These are phyloP conservation scores for Dolichomitus sp. DNA, from an alignment of 2,888 invertebrate genomes.

Conservation along the genomic window DNA sequence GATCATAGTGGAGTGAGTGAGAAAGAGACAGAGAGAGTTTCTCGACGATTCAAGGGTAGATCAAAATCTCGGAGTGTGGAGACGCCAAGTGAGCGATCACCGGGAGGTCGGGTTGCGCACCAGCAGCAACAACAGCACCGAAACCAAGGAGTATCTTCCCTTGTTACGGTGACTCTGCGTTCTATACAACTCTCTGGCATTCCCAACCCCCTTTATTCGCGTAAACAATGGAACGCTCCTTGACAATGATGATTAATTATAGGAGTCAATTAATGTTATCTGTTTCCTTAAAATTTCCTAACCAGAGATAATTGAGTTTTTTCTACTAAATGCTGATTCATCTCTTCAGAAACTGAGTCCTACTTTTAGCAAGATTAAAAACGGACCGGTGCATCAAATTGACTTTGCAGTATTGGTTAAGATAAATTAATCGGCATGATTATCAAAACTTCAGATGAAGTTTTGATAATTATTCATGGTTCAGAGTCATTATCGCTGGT, in stretches of 20 bases:
- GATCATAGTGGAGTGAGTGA: constrained; percentile 25
- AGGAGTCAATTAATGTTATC: constrained; percentile 56
- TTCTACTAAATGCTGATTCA: neutral
- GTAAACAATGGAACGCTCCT: constrained; percentile 57
- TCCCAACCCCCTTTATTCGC: constrained; percentile 26
- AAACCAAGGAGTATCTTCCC: constrained; percentile 56
- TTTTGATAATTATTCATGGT: too few species aligned
- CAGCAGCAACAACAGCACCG: constrained; percentile 20
- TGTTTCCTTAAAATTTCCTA: constrained; percentile 11
- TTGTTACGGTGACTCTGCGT: constrained; percentile 55
- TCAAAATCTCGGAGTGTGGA: constrained; percentile 79
- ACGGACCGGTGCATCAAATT: neutral
- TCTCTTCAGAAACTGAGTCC: neutral
- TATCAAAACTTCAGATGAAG: too few species aligned
- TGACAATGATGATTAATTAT: constrained; percentile 64
- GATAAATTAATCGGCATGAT: neutral
- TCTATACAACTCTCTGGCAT: constrained; percentile 50
- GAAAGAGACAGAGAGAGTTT: constrained; percentile 50
- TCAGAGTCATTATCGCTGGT: neutral
- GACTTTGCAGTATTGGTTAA: neutral
- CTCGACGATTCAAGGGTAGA: constrained; percentile 82
- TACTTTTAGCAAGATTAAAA: neutral
- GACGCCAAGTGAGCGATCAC: constrained; percentile 79
- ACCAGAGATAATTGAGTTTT: constrained; percentile 47
- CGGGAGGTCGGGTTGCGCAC: constrained; percentile 44